A percentile compares a stretch with the other conserved stretches of the same genome.
phyloP scores from a whole-genome alignment of 2,797 vertebrate species.

The Micropoecilia bifurca region DNA sequence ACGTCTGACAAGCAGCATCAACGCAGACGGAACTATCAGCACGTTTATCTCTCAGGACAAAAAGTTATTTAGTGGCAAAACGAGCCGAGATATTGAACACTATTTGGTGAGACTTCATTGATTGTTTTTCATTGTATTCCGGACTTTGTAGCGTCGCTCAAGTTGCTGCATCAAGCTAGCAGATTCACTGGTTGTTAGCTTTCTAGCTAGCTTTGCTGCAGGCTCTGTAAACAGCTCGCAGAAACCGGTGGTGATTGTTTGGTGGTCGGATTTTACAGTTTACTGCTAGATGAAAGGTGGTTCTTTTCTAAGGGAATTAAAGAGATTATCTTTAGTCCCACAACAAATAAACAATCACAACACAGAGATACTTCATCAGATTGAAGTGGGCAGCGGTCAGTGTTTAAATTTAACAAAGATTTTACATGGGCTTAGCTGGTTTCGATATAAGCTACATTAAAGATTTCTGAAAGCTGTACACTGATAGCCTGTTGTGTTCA shows the following conservation, averaged over 20 bases:
- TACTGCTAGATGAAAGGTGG: constrained; percentile 17
- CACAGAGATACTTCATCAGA: background rate
- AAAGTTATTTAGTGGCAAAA: constrained; percentile 1
- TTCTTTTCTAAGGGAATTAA: background rate
- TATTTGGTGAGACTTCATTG: constrained; percentile 23
- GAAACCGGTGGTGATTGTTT: constrained; percentile 19
- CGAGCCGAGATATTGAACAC: constrained; percentile 17
- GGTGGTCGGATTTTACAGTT: constrained; percentile 24
- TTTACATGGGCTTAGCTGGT: background rate
- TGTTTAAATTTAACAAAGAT: too few relatives aligned
- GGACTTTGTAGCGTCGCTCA: background rate
- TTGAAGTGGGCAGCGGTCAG: accelerated
- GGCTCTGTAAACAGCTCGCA: background rate
- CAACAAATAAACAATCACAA: constrained; percentile 6
- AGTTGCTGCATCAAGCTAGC: constrained; percentile 41
- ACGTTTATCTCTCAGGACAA: background rate
- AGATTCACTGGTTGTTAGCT: constrained; percentile 19
- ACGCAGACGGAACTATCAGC: constrained; percentile 10
- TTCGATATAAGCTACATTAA: background rate
- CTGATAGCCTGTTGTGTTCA: background rate
- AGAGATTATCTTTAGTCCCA: constrained; percentile 2
- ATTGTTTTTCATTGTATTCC: background rate
- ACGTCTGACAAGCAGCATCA: constrained; percentile 66
- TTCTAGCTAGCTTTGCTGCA: constrained; percentile 34
- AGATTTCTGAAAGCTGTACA: background rate